A percentile compares a stretch with the other conserved stretches of the same genome.
Conservation (phyloP, 1,140 invertebrate genomes). For the Cotesia typhae region DNA sequence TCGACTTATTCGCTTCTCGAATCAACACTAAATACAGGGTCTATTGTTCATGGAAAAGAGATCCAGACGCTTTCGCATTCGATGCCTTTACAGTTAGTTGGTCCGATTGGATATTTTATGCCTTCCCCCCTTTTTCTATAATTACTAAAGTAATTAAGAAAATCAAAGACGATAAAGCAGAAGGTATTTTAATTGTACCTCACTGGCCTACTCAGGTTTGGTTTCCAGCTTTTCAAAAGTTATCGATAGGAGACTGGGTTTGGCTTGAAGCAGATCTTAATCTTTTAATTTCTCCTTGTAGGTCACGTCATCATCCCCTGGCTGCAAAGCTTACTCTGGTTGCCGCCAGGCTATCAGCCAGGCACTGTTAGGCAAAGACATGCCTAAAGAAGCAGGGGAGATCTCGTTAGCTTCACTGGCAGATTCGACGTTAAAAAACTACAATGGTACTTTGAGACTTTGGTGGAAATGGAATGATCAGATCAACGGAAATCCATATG, state of each 20-base stretch:
- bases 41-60: neutral
- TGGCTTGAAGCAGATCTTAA: constrained; percentile 14
- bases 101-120: neutral
- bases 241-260: constrained; percentile 14
- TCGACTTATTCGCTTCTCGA: neutral
- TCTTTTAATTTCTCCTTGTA: constrained; percentile 30
- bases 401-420: neutral
- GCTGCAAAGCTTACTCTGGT: neutral
- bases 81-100: constrained; percentile 7
- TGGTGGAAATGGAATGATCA: constrained; percentile 4
- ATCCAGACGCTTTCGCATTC: neutral
- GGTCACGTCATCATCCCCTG: constrained; percentile 24
- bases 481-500: neutral
- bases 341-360: neutral
- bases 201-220: constrained; percentile 48
- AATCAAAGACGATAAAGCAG: constrained; percentile 34
- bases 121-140: neutral
- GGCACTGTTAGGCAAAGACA: neutral
- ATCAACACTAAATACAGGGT: neutral
- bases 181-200: constrained; percentile 47
- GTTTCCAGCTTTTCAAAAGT: constrained; percentile 41
- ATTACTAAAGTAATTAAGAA: neutral
- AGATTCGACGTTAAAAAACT: neutral
- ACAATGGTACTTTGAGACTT: neutral
- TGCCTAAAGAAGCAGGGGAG: neutral